Evolutionary conservation across 37 sponge, comb jelly and placozoan species (phyloP).

Genomic region (Halichondria panicea): DNA sequence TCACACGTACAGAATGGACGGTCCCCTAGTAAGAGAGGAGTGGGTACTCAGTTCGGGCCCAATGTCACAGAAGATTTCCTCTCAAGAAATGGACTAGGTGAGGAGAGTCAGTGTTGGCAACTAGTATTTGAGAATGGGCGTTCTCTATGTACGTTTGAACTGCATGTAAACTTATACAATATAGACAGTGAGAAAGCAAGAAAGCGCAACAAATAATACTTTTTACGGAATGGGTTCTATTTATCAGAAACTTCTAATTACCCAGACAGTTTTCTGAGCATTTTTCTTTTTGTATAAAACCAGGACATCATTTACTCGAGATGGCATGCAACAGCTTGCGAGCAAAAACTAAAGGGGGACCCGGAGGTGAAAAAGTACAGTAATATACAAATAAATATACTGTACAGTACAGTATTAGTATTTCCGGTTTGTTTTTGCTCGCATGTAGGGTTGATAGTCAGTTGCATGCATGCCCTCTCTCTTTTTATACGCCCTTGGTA

Average conservation of each 20-base stretch:
- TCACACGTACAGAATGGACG: slow-evolving; percentile 69
- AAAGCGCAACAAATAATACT: background rate
- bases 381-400: no score
- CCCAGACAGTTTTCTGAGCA: background rate
- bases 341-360: no score
- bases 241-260: background rate
- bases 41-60: slow-evolving; percentile 97
- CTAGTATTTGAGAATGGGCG: background rate
- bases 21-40: slow-evolving; percentile 92
- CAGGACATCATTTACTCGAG: no score
- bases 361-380: no score
- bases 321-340: no score
- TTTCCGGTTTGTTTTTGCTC: no score
- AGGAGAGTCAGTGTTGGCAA: background rate
- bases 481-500: no score
- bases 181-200: background rate
- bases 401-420: no score
- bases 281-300: background rate
- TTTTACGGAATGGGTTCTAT: background rate
- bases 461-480: no score
- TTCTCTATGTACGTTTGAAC: background rate
- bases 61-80: slow-evolving; percentile 86
- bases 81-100: slow-evolving; percentile 73
- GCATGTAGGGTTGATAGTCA: no score
- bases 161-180: background rate